Evolutionary conservation across 2,888 invertebrate genomes (phyloP), one percentile per base, ranked within the genome.

Genomic region (Hermaeophaga mercurialis): DNA sequence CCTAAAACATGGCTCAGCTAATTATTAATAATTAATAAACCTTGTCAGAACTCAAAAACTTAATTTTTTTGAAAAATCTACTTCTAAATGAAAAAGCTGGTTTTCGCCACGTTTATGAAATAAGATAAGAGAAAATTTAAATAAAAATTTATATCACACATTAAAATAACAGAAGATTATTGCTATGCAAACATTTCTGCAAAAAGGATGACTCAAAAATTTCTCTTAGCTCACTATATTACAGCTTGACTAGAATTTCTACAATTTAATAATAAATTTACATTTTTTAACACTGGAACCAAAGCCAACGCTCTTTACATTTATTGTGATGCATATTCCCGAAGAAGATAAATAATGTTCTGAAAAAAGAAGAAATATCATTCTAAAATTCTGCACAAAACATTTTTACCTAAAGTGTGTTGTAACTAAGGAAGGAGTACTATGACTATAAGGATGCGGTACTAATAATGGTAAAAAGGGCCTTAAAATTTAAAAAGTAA

Each of bases 141-240:
- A 33, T 34, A 52, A 62, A 54, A 58, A 41, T 60, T 60, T 57
- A 68, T 69, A 71, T 71, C 70, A 70, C 71, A 65, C 66, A 61
- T 66, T 64, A 61, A 64, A 65, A n/a, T 54, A 66, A 63, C 61
- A 59, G 63, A 67, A 69, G 74, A 69, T 80, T 81, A 81, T 81
- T 81, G 80, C 81, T 81, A 80, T 78, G 78, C 79, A 79, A 78
- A 73, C 69, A 68, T 68, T 71, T 63, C 46, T 46, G 50, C 46
- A 50, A 56, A 39, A 67, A 63, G 61, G 67, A 64, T 60, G 59
- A 56, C 56, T 58, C 60, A 62, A 56, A 45, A 58, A 28, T 56
- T 55, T 58, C 45, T 58, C 49, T 56, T 56, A 63, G 59, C 57
- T 58, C 59, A 44, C 57, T 57, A 57, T 57, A 34, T 57, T 58